phyloP scores from a whole-genome alignment of 2,113 vertebrate genomes.

The Ophiodon elongatus region DNA sequence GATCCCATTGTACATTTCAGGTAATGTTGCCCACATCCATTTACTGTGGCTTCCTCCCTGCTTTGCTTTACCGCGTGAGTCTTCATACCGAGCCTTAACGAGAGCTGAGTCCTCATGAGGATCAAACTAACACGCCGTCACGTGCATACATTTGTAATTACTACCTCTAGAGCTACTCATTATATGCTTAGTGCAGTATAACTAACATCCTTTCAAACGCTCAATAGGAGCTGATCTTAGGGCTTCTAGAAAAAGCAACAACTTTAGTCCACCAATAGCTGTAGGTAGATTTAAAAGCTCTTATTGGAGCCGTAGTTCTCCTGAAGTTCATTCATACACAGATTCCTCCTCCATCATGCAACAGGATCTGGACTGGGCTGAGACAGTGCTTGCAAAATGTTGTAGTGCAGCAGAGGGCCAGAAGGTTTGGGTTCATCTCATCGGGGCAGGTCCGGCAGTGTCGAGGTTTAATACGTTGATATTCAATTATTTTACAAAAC shows the following conservation, averaged over 20 bases:
- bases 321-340: conserved; percentile 11
- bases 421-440: background rate
- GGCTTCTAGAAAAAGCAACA: conserved; percentile 37
- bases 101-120: conserved; percentile 48
- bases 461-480: background rate
- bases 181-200: conserved; percentile 41
- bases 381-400: background rate
- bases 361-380: conserved; percentile 26
- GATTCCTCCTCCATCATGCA: conserved; percentile 13
- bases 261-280: conserved; percentile 21
- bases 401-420: conserved; percentile 3
- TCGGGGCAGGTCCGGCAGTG: background rate
- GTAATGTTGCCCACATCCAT: conserved; percentile 25
- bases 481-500: background rate
- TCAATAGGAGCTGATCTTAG: conserved; percentile 32
- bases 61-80: conserved; percentile 28
- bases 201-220: conserved; percentile 31
- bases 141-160: conserved; percentile 75
- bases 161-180: conserved; percentile 79
- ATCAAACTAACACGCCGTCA: conserved; percentile 51
- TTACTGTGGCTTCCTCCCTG: conserved; percentile 26
- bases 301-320: conserved; percentile 30
- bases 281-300: conserved; percentile 40
- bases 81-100: conserved; percentile 72
- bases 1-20: conserved; percentile 36